Conservation (phyloP, 2,888 invertebrate genomes). For the Platerodrilus igneus region DNA sequence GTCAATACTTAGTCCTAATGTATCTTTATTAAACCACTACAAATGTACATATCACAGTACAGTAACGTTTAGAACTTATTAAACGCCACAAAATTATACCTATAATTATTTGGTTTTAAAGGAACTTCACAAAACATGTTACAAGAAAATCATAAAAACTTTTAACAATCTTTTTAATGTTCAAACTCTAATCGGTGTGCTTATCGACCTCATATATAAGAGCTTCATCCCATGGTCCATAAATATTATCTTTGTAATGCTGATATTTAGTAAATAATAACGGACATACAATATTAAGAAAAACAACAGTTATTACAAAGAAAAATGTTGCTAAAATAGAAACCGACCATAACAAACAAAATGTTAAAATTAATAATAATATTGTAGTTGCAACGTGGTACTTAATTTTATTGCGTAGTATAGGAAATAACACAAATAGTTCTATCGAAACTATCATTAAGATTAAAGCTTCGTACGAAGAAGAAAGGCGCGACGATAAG, state of each 20-base stretch:
- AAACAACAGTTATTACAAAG: conserved; percentile 57
- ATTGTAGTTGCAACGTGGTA: conserved; percentile 54
- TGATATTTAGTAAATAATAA: conserved; percentile 71
- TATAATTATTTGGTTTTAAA: too few relatives aligned
- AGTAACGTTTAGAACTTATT: too few relatives aligned
- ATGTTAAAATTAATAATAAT: conserved; percentile 51
- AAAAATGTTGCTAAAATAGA: conserved; percentile 57
- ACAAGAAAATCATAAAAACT: too few relatives aligned
- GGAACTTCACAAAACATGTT: too few relatives aligned
- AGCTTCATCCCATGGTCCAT: conserved; percentile 98
- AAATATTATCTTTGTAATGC: conserved; percentile 82
- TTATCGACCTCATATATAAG: conserved; percentile 60
- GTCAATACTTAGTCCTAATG: too few relatives aligned
- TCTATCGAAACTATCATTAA: conserved; percentile 84
- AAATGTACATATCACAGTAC: too few relatives aligned
- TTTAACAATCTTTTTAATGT: too few relatives aligned
- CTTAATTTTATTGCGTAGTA: conserved; percentile 61
- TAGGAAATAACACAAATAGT: conserved; percentile 85
- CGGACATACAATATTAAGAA: conserved; percentile 71
- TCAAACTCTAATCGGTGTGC: conserved; percentile 6
- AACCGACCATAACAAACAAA: conserved; percentile 53
- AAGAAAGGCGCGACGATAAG: conserved; percentile 83
- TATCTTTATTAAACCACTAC: too few relatives aligned
- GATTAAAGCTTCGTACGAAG: conserved; percentile 83
- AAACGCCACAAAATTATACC: too few relatives aligned